Evolutionary conservation across 2,797 vertebrate species (phyloP).

Genomic region (Rhinichthys osculus): DNA sequence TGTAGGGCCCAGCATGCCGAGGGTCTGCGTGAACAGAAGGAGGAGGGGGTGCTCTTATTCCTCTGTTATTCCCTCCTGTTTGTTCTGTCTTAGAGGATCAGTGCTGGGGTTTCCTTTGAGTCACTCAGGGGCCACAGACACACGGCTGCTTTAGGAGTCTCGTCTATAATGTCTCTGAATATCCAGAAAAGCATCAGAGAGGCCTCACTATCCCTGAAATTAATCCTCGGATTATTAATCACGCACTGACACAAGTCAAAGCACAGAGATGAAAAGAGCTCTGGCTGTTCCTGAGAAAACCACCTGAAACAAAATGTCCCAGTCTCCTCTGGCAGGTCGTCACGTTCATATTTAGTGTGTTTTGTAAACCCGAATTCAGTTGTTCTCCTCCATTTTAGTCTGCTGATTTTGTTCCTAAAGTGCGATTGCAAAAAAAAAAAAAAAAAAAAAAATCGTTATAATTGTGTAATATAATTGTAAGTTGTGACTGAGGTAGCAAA

Average conservation of each 20-base stretch:
- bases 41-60: conserved; percentile 66
- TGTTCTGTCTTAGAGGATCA: conserved; percentile 53
- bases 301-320: conserved; percentile 38
- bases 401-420: background rate
- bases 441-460: background rate
- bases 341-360: background rate
- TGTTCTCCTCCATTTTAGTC: background rate
- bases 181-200: conserved; percentile 33
- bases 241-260: conserved; percentile 50
- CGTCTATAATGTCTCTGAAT: conserved; percentile 29
- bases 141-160: conserved; percentile 51
- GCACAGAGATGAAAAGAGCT: conserved; percentile 49
- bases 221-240: conserved; percentile 63
- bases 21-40: conserved; percentile 36
- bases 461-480: too few relatives aligned
- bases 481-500: background rate
- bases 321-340: background rate
- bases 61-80: conserved; percentile 67
- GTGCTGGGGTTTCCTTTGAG: conserved; percentile 50
- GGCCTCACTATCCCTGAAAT: conserved; percentile 55
- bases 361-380: background rate
- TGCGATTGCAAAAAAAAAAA: background rate
- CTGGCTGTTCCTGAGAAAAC: conserved; percentile 44
- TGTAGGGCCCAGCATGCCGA: conserved; percentile 67
- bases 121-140: conserved; percentile 45